Conservation (phyloP, 1,140 invertebrate genomes). For the Orchesella cincta region DNA sequence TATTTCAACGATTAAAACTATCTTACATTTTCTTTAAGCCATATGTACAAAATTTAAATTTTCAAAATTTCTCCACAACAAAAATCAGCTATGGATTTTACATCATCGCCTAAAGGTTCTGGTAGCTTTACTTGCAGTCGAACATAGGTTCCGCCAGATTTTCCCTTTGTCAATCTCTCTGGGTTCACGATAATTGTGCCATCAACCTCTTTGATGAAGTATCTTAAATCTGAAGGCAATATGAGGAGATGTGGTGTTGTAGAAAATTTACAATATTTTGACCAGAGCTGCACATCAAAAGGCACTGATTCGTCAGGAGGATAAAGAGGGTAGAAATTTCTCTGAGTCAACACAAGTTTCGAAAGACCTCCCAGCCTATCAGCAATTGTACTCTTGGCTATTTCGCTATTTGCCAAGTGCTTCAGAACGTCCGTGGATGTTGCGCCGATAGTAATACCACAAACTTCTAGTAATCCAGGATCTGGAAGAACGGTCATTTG, state of each 20-base stretch:
- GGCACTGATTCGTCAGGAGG: conserved; percentile 69
- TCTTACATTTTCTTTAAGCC: neutral
- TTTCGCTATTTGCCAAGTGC: conserved; percentile 76
- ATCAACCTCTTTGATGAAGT: conserved; percentile 78
- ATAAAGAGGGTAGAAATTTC: conserved; percentile 78
- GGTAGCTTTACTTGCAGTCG: conserved; percentile 58
- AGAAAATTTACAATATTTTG: conserved; percentile 67
- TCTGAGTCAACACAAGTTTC: conserved; percentile 74
- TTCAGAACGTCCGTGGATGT: conserved; percentile 81
- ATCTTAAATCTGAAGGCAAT: conserved; percentile 78
- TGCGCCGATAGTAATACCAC: conserved; percentile 73
- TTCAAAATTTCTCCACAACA: conserved; percentile 53
- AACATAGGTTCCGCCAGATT: conserved; percentile 63
- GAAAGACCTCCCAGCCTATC: conserved; percentile 73
- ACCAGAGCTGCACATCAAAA: conserved; percentile 70
- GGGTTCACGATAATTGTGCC: conserved; percentile 82
- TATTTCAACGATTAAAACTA: neutral
- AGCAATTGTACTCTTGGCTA: conserved; percentile 62
- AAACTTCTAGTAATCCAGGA: conserved; percentile 75
- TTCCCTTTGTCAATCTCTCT: conserved; percentile 71
- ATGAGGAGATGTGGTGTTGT: conserved; percentile 78
- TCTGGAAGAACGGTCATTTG: conserved; percentile 63
- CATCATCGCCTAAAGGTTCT: conserved; percentile 23
- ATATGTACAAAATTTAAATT: conserved; percentile 52
- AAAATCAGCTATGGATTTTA: conserved; percentile 43